Evolutionary conservation across 2,113 vertebrate genomes (phyloP).

Genomic region (Anolis carolinensis): DNA sequence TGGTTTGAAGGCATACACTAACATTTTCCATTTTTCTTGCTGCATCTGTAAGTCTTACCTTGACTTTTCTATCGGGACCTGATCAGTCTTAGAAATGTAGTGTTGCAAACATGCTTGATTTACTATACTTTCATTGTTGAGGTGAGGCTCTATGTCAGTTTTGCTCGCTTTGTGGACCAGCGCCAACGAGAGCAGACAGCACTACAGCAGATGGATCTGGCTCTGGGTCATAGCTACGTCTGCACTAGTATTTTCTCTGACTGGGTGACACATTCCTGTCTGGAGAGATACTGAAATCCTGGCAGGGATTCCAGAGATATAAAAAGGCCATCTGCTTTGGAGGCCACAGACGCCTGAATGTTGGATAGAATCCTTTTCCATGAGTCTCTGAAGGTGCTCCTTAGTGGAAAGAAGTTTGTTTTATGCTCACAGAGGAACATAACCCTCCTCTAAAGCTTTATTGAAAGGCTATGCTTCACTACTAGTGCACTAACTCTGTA

Average conservation of each 20-base stretch:
- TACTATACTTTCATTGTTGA: too few species aligned
- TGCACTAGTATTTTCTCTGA: too few species aligned
- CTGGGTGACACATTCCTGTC: background rate
- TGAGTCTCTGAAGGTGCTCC: background rate
- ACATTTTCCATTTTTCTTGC: background rate
- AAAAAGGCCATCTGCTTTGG: background rate
- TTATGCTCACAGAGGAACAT: background rate
- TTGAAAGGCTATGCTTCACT: background rate
- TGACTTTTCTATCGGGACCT: too few species aligned
- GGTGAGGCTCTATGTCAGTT: too few species aligned
- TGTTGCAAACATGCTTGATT: too few species aligned
- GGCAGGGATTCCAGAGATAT: background rate
- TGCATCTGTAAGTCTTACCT: background rate
- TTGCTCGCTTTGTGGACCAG: too few species aligned
- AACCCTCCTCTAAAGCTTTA: background rate
- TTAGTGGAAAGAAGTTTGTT: background rate
- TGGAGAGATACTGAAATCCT: background rate
- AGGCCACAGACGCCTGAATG: background rate
- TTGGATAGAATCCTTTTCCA: background rate
- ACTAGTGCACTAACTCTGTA: background rate
- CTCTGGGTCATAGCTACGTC: background rate
- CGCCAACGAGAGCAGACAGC: background rate
- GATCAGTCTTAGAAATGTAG: background rate
- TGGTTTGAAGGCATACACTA: too few species aligned
- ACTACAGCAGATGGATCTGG: background rate